Evolutionary conservation across 2,888 invertebrate genomes (phyloP).

Genomic region (Cosmia pyralina): DNA sequence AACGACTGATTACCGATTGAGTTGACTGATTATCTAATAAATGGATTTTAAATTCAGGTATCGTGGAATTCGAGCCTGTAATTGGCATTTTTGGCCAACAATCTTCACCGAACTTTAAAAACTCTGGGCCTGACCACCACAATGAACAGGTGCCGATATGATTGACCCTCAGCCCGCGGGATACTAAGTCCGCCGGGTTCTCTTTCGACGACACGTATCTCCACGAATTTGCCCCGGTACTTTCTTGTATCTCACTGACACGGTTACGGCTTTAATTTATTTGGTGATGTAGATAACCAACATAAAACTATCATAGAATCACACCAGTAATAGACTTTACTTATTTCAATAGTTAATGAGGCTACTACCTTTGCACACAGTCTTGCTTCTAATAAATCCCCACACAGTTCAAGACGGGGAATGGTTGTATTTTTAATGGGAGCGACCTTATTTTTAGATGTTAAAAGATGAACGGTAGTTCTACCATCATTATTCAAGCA

Average conservation of each 20-base stretch:
- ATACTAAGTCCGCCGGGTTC: conserved; percentile 3
- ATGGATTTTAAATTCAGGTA: neutral
- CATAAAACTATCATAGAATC: no score
- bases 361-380: no score
- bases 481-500: neutral
- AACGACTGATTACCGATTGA: no score
- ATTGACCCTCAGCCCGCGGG: conserved; percentile 9
- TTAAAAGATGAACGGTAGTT: neutral
- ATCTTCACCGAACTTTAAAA: neutral
- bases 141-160: neutral
- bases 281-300: no score
- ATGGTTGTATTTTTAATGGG: no score
- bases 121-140: conserved; percentile 8
- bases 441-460: no score
- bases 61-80: neutral
- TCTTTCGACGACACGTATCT: conserved; percentile 10
- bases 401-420: no score
- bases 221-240: neutral
- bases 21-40: no score
- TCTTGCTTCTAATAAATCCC: no score
- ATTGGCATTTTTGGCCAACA: conserved; percentile 1
- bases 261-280: no score
- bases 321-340: no score
- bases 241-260: neutral
- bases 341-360: no score